Evolutionary conservation across 2,888 invertebrate species (phyloP).

Genomic region (Erpobdella octoculata): DNA sequence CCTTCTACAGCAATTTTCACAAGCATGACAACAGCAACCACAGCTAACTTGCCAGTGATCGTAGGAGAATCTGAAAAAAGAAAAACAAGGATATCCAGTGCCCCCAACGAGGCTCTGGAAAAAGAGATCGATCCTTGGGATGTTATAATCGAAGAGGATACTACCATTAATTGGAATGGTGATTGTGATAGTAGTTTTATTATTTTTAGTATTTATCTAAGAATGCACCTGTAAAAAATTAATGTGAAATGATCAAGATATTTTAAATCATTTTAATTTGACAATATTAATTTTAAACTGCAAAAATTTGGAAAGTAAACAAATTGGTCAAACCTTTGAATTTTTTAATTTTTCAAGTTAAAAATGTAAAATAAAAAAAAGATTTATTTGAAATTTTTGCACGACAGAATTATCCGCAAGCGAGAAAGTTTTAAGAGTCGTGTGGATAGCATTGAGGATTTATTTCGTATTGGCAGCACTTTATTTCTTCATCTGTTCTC

Average conservation of each 20-base stretch:
- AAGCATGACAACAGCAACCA: background rate
- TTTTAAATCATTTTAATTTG: too few relatives aligned
- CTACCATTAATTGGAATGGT: slow-evolving; percentile 27
- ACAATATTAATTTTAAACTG: too few relatives aligned
- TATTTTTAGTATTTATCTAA: background rate
- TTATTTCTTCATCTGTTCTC: slow-evolving; percentile 35
- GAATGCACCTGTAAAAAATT: background rate
- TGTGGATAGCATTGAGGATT: slow-evolving; percentile 9
- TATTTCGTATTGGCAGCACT: slow-evolving; percentile 22
- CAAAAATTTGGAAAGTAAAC: too few relatives aligned
- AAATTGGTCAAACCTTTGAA: too few relatives aligned
- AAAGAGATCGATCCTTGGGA: slow-evolving; percentile 30
- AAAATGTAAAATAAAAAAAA: too few relatives aligned
- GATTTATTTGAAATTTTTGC: too few relatives aligned
- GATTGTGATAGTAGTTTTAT: too few relatives aligned
- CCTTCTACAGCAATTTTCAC: background rate
- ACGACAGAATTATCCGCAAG: slow-evolving; percentile 19
- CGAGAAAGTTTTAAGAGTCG: slow-evolving; percentile 15
- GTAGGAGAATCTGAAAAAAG: background rate
- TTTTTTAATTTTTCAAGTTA: too few relatives aligned
- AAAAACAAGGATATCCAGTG: background rate
- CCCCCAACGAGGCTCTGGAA: background rate
- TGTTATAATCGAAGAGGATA: slow-evolving; percentile 24
- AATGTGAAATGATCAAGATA: too few relatives aligned
- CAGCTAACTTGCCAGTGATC: background rate